Conservation (phyloP, 2,888 invertebrate species). For the Mythimna albipuncta region DNA sequence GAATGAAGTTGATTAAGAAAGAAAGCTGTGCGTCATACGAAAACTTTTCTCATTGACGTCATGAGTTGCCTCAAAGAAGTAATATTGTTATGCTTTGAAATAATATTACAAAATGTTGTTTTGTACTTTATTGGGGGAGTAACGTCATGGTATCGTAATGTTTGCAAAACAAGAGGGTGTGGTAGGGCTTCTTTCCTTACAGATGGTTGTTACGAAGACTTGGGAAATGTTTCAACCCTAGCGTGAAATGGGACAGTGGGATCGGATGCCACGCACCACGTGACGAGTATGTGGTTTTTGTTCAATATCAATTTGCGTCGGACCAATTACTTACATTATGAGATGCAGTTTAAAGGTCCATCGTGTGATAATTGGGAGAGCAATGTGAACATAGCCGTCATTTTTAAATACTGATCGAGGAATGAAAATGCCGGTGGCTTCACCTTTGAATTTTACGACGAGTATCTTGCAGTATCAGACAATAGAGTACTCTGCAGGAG, state of each 20-base stretch:
- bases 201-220: not conserved
- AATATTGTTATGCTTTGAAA: constrained; percentile 22
- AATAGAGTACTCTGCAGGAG: not conserved
- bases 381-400: constrained; percentile 21
- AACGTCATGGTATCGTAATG: constrained; percentile 20
- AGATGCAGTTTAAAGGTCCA: constrained; percentile 39
- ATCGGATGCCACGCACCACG: constrained; percentile 30
- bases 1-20: constrained; percentile 31
- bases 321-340: constrained; percentile 43
- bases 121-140: constrained; percentile 14
- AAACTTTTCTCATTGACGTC: constrained; percentile 52
- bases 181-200: constrained; percentile 7
- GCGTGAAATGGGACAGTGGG: not conserved
- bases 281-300: constrained; percentile 54
- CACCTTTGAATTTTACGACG: no score
- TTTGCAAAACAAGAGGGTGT: not conserved
- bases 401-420: constrained; percentile 4
- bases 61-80: constrained; percentile 33
- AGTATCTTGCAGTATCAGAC: constrained; percentile 1
- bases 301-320: constrained; percentile 51
- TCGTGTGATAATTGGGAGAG: constrained; percentile 20
- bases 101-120: constrained; percentile 36
- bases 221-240: constrained; percentile 43
- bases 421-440: not conserved
- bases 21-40: constrained; percentile 15